Evolutionary conservation across 2,888 invertebrate genomes (phyloP), one percentile per base, ranked within the genome.

Genomic region (Epistrophe eligans): DNA sequence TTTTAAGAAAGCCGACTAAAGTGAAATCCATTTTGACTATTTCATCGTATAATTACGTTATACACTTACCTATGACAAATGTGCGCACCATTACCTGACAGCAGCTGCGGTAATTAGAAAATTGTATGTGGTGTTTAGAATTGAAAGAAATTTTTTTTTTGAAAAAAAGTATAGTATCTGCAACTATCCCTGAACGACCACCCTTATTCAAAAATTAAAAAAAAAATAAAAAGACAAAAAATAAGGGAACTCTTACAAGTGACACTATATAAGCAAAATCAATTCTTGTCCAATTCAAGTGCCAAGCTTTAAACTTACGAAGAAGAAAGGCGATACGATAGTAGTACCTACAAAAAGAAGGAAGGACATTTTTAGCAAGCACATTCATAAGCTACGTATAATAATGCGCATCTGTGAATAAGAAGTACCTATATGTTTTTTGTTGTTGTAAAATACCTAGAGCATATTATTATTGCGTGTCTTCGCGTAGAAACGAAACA

Each of bases 211-310:
- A n/a, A n/a, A n/a, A n/a, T n/a, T n/a, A n/a, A n/a, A 24, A 0
- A 50, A 38, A 50, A 35, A 50, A 48, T 17, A 50, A 67, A 67
- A 38, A 70, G 6, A 52, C 24, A 28, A 0, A 70, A 40, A 70
- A 28, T 35, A 79, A 83, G 70, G 70, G 83, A 84, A 84, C 83
- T 84, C 83, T 43, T 84, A 84, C 62, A 84, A 84, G 83, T 84
- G 83, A 84, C 79, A 71, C 62, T 73, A 43, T 73, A 43, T 77
- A 74, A 79, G 67, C 43, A 62, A 83, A 79, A 84, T 79, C 73
- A 79, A 74, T 77, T 82, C 66, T 67, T 43, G 66, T 62, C 17
- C 70, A 64, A 77, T 62, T 55, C 74, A 50, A 48, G 48, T 77
- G 67, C 73, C 77, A 66, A 77, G 57, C 38, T 19, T 40, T 40